Conservation (phyloP, 2,888 invertebrate species). For the Drosophila kanekoi region DNA sequence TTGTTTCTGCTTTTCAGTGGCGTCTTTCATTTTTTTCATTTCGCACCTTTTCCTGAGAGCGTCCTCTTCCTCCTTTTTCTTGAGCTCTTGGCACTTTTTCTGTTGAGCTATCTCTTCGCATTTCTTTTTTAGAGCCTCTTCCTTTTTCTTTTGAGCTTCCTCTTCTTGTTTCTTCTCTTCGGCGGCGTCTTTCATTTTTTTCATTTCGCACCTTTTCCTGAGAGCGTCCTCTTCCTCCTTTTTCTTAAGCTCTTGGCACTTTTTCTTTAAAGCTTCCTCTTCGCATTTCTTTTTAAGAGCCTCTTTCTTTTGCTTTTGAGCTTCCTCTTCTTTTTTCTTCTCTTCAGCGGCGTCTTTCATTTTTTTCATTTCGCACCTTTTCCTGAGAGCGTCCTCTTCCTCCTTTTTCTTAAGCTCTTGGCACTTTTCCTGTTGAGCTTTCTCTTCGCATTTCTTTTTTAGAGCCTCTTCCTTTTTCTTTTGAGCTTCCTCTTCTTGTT, state of each 20-base stretch:
- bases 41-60: not conserved
- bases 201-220: not conserved
- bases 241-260: not conserved
- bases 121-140: not conserved
- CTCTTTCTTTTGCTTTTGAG: not conserved
- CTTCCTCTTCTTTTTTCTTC: not conserved
- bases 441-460: not conserved
- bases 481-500: not conserved
- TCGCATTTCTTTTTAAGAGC: too few species aligned
- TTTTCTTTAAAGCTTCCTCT: not conserved
- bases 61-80: not conserved
- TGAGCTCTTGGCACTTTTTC: not conserved
- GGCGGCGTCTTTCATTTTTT: not conserved
- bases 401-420: not conserved
- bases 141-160: too few species aligned
- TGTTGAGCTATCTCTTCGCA: not conserved
- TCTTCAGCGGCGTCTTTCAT: not conserved
- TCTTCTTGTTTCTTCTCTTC: not conserved
- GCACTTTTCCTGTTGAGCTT: not conserved
- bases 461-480: too few species aligned
- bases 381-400: not conserved
- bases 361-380: not conserved
- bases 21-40: not conserved
- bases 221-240: not conserved
- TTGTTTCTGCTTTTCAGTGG: not conserved